Evolutionary conservation across 2,888 invertebrate species (phyloP).

Genomic region (Apodemia duryi): DNA sequence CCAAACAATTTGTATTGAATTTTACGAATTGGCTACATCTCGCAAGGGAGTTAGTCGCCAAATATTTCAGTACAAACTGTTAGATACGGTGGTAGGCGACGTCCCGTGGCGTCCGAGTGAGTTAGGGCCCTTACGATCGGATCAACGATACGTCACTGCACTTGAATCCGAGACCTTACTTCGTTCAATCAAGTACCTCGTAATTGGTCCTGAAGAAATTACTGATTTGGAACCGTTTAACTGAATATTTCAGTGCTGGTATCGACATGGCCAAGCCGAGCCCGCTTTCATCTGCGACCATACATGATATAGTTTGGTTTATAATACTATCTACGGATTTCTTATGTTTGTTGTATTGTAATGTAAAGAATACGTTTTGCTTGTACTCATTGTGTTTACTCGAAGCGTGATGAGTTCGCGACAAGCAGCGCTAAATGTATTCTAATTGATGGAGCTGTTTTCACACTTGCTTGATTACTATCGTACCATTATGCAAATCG

Average conservation of each 20-base stretch:
- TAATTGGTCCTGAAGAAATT: too few species aligned
- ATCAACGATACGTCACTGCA: too few species aligned
- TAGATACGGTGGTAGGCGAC: too few species aligned
- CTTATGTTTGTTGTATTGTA: background rate
- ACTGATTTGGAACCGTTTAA: too few species aligned
- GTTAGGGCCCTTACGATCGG: too few species aligned
- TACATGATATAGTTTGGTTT: background rate
- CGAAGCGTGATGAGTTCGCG: conserved; percentile 29
- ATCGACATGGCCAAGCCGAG: too few species aligned
- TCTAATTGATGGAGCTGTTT: conserved; percentile 26
- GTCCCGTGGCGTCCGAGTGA: too few species aligned
- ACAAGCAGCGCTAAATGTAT: conserved; percentile 35
- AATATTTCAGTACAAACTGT: too few species aligned
- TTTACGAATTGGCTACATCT: too few species aligned
- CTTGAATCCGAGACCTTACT: too few species aligned
- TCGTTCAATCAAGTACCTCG: background rate
- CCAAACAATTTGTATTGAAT: too few species aligned
- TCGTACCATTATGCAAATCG: conserved; percentile 3
- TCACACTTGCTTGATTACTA: conserved; percentile 21
- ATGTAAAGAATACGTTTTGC: background rate
- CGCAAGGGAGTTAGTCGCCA: too few species aligned
- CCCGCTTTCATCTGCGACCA: background rate
- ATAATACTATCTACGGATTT: background rate
- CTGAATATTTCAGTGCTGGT: background rate
- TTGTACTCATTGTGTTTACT: conserved; percentile 25